Evolutionary conservation across 2,113 vertebrate species (phyloP).

Genomic region (Apeltes quadracus): DNA sequence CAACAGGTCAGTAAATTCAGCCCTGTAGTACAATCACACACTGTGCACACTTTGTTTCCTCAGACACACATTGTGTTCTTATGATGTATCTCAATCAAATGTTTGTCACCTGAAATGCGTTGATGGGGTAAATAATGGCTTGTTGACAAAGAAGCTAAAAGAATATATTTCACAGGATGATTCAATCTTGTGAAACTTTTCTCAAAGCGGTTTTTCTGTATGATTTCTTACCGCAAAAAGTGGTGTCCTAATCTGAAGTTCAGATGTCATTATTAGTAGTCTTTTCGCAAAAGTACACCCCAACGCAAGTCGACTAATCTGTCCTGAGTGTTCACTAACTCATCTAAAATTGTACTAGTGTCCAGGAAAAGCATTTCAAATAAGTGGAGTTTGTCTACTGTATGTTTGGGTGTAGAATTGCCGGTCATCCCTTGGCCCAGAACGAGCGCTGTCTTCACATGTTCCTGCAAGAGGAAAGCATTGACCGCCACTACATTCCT

Average conservation of each 20-base stretch:
- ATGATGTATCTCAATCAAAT: not conserved
- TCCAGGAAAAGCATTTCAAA: conserved; percentile 6
- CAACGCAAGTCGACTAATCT: conserved; percentile 13
- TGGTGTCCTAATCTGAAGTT: not conserved
- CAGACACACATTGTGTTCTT: not conserved
- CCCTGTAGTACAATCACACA: not conserved
- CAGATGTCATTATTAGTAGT: not conserved
- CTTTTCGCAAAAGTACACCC: not conserved
- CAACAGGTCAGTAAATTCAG: conserved; percentile 86
- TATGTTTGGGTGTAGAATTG: conserved; percentile 83
- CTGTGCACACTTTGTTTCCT: not conserved
- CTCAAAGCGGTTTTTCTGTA: conserved; percentile 6
- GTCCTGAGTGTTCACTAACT: not conserved
- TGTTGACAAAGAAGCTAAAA: not conserved
- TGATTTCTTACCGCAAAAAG: not conserved
- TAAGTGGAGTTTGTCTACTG: not conserved
- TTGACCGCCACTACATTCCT: conserved; percentile 98
- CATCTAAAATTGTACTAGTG: not conserved
- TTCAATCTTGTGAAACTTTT: not conserved
- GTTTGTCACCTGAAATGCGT: not conserved
- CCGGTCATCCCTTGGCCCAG: conserved; percentile 97
- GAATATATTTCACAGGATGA: not conserved
- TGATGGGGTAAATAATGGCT: not conserved
- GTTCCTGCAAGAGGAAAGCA: conserved; percentile 98
- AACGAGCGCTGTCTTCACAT: conserved; percentile 99